Evolutionary conservation across 2,797 vertebrate species (phyloP).

Genomic region (Semotilus atromaculatus): DNA sequence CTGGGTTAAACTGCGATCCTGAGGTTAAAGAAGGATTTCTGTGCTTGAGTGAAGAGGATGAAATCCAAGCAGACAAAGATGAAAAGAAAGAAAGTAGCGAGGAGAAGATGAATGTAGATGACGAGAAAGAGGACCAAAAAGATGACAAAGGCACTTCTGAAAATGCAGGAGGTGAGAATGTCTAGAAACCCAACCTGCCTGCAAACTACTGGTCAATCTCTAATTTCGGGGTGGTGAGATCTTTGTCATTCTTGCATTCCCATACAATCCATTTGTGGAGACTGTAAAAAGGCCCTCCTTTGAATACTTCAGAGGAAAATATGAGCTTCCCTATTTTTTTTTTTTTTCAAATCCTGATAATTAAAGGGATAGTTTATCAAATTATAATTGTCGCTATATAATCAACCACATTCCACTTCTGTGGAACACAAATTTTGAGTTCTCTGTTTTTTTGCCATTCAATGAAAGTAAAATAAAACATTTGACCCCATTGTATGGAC

Average conservation of each 20-base stretch:
- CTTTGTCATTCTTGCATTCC: background rate
- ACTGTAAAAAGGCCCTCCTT: background rate
- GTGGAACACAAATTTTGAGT: background rate
- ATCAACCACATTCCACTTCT: background rate
- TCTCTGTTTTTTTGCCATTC: background rate
- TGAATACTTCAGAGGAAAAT: background rate
- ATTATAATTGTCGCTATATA: background rate
- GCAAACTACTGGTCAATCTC: background rate
- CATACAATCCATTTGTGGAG: too few species aligned
- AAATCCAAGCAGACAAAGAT: constrained; percentile 76
- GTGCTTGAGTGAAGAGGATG: constrained; percentile 89
- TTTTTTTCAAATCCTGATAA: background rate
- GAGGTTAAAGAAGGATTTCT: constrained; percentile 88
- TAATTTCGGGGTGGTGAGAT: background rate
- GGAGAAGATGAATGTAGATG: constrained; percentile 70
- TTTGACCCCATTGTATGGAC: background rate
- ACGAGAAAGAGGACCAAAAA: constrained; percentile 66
- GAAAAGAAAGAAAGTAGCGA: constrained; percentile 61
- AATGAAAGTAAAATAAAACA: background rate
- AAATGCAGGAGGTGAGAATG: constrained; percentile 53
- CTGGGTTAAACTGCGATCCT: constrained; percentile 71
- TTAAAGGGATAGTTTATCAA: background rate
- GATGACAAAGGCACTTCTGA: constrained; percentile 46
- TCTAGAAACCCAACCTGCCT: background rate
- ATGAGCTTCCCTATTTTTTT: background rate